Conservation (phyloP, 2,113 vertebrate genomes). For the Geothlypis trichas region DNA sequence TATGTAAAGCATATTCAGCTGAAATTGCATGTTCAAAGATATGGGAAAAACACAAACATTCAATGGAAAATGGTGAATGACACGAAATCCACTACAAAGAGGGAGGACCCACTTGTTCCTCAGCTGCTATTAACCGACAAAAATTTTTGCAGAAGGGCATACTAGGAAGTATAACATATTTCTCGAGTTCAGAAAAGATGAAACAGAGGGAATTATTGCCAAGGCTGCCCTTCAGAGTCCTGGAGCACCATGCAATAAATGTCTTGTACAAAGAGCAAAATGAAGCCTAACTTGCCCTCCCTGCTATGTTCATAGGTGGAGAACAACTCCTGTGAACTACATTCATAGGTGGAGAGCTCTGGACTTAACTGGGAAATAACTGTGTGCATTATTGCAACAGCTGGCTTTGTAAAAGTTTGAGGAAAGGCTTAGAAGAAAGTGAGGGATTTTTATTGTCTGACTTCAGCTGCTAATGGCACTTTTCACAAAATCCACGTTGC, state of each 20-base stretch:
- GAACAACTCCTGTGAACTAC: not conserved
- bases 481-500: not conserved
- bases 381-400: not conserved
- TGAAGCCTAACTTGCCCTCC: not conserved
- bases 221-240: not conserved
- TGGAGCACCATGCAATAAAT: not conserved
- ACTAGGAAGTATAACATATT: not conserved
- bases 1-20: not conserved
- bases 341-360: not conserved
- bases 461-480: not conserved
- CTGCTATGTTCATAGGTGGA: not conserved
- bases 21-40: not conserved
- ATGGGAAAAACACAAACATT: not conserved
- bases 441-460: not conserved
- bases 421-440: not conserved
- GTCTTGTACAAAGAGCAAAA: not conserved
- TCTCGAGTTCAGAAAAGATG: not conserved
- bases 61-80: not conserved
- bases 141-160: not conserved
- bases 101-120: not conserved
- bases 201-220: not conserved
- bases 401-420: not conserved
- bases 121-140: not conserved
- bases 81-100: not conserved
- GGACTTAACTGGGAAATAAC: not conserved